A percentile compares a stretch with the other conserved stretches of the same genome.
Conservation (phyloP, 2,797 vertebrate species). For the Pantherophis alleghaniensis region DNA sequence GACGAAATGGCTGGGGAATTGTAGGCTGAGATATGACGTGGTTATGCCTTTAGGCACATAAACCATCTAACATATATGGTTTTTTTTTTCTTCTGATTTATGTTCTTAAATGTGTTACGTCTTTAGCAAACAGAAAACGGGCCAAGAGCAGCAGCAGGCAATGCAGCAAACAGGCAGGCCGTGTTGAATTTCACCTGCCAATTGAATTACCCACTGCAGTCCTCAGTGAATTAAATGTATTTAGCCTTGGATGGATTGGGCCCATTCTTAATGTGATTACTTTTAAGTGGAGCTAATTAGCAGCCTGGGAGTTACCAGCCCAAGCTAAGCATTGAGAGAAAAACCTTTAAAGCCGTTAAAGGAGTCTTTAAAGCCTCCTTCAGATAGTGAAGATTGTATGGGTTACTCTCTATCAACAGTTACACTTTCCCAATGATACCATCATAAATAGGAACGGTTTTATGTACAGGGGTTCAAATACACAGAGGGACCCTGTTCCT, state of each 20-base stretch:
- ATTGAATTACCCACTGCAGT: not conserved
- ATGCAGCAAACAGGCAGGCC: not conserved
- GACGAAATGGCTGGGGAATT: not conserved
- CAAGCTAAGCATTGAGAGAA: not conserved
- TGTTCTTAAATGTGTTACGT: not conserved
- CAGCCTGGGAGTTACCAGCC: not conserved
- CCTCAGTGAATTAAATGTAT: not conserved
- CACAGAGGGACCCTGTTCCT: not conserved
- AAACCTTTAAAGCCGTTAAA: no score
- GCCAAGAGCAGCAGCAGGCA: not conserved
- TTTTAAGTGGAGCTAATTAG: conserved; percentile 22
- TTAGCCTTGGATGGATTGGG: conserved; percentile 2
- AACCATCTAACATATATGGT: not conserved
- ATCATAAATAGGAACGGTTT: conserved; percentile 7
- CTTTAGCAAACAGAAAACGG: not conserved
- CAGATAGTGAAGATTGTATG: conserved; percentile 25
- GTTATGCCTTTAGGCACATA: not conserved
- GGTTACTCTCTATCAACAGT: conserved; percentile 22
- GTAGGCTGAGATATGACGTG: not conserved
- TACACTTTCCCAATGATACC: conserved; percentile 9
- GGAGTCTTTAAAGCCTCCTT: not conserved
- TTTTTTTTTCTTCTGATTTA: not conserved
- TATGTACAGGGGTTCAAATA: not conserved
- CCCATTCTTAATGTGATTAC: conserved; percentile 7
- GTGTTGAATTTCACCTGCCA: not conserved